Evolutionary conservation across 2,797 vertebrate species (phyloP), one percentile per base, ranked within the genome.

Genomic region (Neosilurus hyrtlii): DNA sequence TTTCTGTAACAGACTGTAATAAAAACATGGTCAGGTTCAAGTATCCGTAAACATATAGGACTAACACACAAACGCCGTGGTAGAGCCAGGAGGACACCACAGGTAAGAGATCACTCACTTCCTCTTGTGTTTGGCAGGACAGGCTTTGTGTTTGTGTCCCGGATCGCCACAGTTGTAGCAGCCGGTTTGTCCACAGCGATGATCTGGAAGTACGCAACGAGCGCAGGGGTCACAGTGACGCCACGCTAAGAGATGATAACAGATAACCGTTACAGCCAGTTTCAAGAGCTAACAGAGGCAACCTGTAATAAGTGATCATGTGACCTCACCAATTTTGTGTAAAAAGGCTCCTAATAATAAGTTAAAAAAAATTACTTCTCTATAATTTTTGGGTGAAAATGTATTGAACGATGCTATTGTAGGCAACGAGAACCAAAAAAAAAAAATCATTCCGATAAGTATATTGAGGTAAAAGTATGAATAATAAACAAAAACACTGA

Each of bases 91-190:
- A 56, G 24, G 22, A 24, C 2, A 3, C 37, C n/a, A 11, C 9
- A 10, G 10, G 24, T 70, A 59, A 65, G 43, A 24, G 49, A 24
- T 24, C 49, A 26, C 80, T 54, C 54, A 75, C 85, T 11, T 37
- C 57, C 71, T 85, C 24, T 71, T 84, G 77, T 77, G 68, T 82
- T 82, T 86, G 43, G 86, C 87, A 65, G 95, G 95, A 84, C 98
- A 99, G 73, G 85, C 57, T 62, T 90, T 95, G 80, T 93, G 96
- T 83, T 97, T 97, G 94, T 99, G 97, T 82, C 90, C 90, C 66
- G 88, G 79, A 85, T 92, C 92, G 74, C 96, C 96, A 66, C 98
- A 99, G 59, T 89, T 89, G 59, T 96, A 99, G 87, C 97, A 99
- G 87, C 95, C 93, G 0, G 79, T 88, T 10, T 30, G 86, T 2